These are phyloP conservation scores for Hydriomena furcata DNA, from an alignment of 2,888 invertebrate species.

Conservation along the genomic window DNA sequence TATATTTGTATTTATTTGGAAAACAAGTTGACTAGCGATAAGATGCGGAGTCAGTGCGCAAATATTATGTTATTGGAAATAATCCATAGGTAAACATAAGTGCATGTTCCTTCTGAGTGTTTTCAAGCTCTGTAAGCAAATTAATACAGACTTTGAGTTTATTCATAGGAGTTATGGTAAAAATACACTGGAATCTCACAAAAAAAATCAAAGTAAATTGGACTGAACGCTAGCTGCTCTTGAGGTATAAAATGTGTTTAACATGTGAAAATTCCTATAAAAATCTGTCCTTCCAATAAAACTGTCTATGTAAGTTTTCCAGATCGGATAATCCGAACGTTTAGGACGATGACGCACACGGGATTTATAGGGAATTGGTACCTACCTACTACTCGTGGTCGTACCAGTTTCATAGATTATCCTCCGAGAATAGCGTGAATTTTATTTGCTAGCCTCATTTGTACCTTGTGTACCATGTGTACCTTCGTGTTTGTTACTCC, in stretches of 20 bases:
- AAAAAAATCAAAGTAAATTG: too few relatives aligned
- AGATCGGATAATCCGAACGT: slow-evolving; percentile 5
- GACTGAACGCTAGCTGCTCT: background rate
- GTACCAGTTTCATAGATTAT: background rate
- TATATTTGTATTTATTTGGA: too few relatives aligned
- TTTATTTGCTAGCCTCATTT: background rate
- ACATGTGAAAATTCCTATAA: slow-evolving; percentile 6
- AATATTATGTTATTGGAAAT: slow-evolving; percentile 12
- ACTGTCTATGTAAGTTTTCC: background rate
- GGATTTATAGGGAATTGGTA: background rate
- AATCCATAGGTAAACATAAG: slow-evolving; percentile 11
- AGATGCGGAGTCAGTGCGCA: background rate
- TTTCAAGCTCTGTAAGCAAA: too few relatives aligned
- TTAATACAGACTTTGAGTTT: too few relatives aligned
- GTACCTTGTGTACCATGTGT: too few relatives aligned
- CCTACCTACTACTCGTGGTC: too few relatives aligned
- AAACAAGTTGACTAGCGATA: background rate
- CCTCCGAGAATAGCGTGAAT: background rate
- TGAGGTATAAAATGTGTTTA: background rate
- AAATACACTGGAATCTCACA: too few relatives aligned
- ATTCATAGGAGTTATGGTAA: too few relatives aligned
- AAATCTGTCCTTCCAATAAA: slow-evolving; percentile 11
- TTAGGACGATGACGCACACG: slow-evolving; percentile 3
- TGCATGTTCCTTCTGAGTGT: too few relatives aligned
- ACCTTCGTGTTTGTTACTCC: too few relatives aligned